Conservation (phyloP, 1,140 invertebrate species). For the Phymorhynchus buccinoides region DNA sequence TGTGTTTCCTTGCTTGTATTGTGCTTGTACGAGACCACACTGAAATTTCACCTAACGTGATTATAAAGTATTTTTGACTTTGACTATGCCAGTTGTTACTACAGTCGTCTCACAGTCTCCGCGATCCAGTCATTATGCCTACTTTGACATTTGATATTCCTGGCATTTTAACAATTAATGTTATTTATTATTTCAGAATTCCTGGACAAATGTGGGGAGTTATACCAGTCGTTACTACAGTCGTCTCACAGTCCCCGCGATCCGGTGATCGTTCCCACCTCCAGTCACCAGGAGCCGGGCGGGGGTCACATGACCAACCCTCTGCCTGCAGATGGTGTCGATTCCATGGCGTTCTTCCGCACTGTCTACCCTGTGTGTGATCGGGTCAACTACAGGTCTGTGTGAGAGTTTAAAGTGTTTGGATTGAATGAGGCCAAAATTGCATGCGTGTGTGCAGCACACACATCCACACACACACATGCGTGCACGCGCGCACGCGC, state of each 20-base stretch:
- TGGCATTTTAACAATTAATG: too few relatives aligned
- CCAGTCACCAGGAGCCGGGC: conserved; percentile 56
- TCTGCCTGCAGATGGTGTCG: conserved; percentile 65
- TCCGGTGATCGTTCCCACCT: conserved; percentile 70
- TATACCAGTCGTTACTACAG: conserved; percentile 66
- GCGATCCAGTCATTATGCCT: too few relatives aligned
- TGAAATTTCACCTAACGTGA: too few relatives aligned
- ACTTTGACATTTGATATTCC: too few relatives aligned
- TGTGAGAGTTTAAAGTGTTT: neutral
- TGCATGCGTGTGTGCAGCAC: too few relatives aligned
- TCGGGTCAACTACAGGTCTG: conserved; percentile 63
- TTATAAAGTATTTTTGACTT: too few relatives aligned
- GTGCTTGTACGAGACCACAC: too few relatives aligned
- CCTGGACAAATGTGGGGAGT: conserved; percentile 64
- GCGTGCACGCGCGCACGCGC: too few relatives aligned
- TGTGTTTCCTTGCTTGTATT: too few relatives aligned
- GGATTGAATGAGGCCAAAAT: neutral
- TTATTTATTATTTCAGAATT: conserved; percentile 68
- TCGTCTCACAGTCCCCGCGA: conserved; percentile 64
- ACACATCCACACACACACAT: too few relatives aligned
- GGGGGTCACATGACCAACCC: conserved; percentile 58
- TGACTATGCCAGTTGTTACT: too few relatives aligned
- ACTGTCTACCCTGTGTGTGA: conserved; percentile 65
- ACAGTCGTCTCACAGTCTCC: too few relatives aligned
- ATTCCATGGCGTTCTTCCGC: conserved; percentile 69